These are phyloP conservation scores for Chaetorhynchus papuensis DNA, from an alignment of 2,113 vertebrate genomes.

Conservation along the genomic window DNA sequence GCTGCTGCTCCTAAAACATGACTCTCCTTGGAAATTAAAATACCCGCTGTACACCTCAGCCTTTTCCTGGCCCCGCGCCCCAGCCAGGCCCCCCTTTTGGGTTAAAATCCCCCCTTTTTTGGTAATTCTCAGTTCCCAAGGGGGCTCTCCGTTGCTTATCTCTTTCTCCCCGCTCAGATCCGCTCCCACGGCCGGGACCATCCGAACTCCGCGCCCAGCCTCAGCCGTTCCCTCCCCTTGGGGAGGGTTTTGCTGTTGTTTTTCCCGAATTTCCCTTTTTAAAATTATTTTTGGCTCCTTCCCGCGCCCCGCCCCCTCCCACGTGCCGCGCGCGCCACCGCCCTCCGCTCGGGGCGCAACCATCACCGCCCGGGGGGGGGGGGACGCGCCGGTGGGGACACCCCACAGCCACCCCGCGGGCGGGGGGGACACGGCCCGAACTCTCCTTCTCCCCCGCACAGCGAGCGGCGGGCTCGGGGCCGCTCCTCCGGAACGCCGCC, in stretches of 20 bases:
- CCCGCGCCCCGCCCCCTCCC: background rate
- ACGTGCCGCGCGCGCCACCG: background rate
- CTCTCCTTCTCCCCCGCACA: background rate
- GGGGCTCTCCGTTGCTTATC: background rate
- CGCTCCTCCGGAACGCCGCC: background rate
- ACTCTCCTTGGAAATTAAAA: background rate
- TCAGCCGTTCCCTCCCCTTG: too few relatives aligned
- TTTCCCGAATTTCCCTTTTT: background rate
- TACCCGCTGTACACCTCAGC: fast-evolving
- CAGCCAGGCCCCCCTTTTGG: background rate
- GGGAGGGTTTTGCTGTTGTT: fast-evolving
- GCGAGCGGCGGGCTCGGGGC: fast-evolving
- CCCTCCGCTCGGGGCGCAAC: background rate
- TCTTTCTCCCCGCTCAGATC: background rate
- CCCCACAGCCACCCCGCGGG: background rate
- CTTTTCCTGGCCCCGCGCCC: background rate
- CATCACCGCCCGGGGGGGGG: background rate
- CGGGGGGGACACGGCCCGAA: background rate
- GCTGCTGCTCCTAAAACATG: background rate
- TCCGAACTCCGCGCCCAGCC: too few relatives aligned
- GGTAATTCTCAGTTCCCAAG: background rate
- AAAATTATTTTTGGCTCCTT: background rate
- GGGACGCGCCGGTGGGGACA: fast-evolving
- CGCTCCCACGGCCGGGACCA: background rate
- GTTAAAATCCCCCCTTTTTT: background rate